Base-by-base conservation (phyloP, 2,888 invertebrate genomes). In the Chironomus riparius region DNA sequence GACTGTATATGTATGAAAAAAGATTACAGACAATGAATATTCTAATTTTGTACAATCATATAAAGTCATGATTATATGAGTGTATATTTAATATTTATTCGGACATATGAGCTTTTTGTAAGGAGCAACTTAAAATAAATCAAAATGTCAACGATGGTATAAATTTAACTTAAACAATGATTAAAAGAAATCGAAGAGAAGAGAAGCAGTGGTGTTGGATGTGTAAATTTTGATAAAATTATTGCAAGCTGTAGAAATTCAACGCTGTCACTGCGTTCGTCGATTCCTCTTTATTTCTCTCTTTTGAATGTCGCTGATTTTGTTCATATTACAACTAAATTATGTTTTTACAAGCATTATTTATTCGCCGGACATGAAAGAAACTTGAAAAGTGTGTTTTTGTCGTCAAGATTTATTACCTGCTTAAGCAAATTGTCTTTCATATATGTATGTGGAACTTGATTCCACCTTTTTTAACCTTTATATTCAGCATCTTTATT, bases 281-380 rank as follows among this genome's bases (percentile, higher is more conserved):
- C 21, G 4, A 22, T 18, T 62, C 62, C 6, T n/a, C 50, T 50
- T 56, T 15, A 24, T 24, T 65, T 7, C 38, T 38, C 10, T 38
- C 38, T 38, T 38, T 38, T 38, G 38, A 38, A 38, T 38, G 38
- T 38, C 22, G 21, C 65, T 24, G 22, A 21, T 12, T 65, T 74
- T 74, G 47, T 74, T 74, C 74, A 74, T 47, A 74, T 74, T 74
- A 74, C 74, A 74, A 74, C 74, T 74, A 62, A 74, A 74, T 74
- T 74, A 74, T 74, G 68, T 65, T 65, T 74, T 68, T 68, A 74
- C 47, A 65, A 68, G 68, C 47, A 68, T 74, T 68, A 47, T 74
- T 68, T 74, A 74, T 74, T 61, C 61, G 47, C 68, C 65, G 65
- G 21, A 13, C 18, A 56, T 56, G 65, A 13, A 65, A 24, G 24